phyloP scores from a whole-genome alignment of 2,888 invertebrate species.

The Phytoseiulus persimilis region DNA sequence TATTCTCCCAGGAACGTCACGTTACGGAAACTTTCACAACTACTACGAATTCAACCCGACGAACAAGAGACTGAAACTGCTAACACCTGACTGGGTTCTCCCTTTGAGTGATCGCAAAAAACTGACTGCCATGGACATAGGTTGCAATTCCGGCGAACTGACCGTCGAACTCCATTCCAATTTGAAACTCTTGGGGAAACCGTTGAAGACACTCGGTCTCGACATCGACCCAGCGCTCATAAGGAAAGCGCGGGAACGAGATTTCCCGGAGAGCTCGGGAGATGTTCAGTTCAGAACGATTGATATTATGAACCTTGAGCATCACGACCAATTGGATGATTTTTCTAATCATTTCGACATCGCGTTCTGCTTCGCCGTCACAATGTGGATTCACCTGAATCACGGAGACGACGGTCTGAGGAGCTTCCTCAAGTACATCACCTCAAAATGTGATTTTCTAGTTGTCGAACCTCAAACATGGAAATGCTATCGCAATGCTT shows the following conservation, averaged over 20 bases:
- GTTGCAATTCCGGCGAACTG: conserved; percentile 65
- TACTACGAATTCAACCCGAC: conserved; percentile 73
- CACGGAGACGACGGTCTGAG: conserved; percentile 65
- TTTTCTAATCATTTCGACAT: conserved; percentile 41
- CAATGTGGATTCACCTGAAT: conserved; percentile 85
- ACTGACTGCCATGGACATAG: conserved; percentile 61
- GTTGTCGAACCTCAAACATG: conserved; percentile 75
- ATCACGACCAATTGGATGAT: conserved; percentile 43
- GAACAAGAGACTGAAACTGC: conserved; percentile 59
- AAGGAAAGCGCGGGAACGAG: conserved; percentile 58
- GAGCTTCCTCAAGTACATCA: conserved; percentile 58
- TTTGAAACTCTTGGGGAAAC: conserved; percentile 39
- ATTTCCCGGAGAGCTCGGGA: conserved; percentile 48
- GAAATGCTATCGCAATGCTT: conserved; percentile 71
- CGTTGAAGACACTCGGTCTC: conserved; percentile 58
- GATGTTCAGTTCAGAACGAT: conserved; percentile 57
- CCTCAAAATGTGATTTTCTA: conserved; percentile 56
- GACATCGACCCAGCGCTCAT: conserved; percentile 68
- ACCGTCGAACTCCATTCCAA: conserved; percentile 42
- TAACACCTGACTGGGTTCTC: conserved; percentile 55
- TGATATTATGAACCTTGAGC: conserved; percentile 57
- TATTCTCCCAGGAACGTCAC: conserved; percentile 62
- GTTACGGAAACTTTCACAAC: conserved; percentile 74
- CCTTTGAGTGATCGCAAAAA: conserved; percentile 42
- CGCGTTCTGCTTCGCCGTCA: conserved; percentile 70